Base-by-base conservation (phyloP, 2,797 vertebrate genomes). In the Tarsius wallacei region DNA sequence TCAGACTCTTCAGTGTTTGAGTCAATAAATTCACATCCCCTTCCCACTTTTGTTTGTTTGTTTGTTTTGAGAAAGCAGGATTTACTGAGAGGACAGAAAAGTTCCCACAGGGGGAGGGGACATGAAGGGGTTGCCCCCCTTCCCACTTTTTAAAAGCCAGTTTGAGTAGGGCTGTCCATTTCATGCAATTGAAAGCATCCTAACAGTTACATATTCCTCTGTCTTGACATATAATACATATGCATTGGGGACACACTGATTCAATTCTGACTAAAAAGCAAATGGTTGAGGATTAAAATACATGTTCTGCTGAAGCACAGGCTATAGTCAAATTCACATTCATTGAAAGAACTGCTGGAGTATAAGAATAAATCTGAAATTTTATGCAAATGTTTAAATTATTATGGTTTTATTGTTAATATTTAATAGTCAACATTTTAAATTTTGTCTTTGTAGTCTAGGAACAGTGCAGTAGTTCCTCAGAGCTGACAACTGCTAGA, bases 191-290 rank as follows among this genome's bases (percentile, higher is more conserved):
- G 57, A 70, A 97, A 83, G 3, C 36, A 66, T 61, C 36, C 17
- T 93, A 83, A 57, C 5, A 86, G 7, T 49, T 17, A 63, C 4
- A 68, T 3, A 76, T 80, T 42, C 53, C 76, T 85, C 57, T 83
- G 22, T 76, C 84, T 96, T 64, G 77, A 63, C 21, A 64, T 82
- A 21, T 21, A 66, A 78, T 64, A 10, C 9, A 33, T 57, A 31
- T 13, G 21, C 12, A 24, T 42, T 64, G 12, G 42, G 77, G 49
- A 63, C 19, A 86, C 6, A 66, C 24, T 71, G 33, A 47, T 49
- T 94, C 7, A 81, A 26, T 92, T 94, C 68, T 71, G 53, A 49
- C 31, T 89, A 57, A 95, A 76, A 64, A 64, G 17, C 28, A 95
- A 63, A 74, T 94, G 59, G 4, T 31, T 76, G 5, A 82, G 55